phyloP scores from a whole-genome alignment of 2,113 vertebrate species.

The Chroicocephalus ridibundus region DNA sequence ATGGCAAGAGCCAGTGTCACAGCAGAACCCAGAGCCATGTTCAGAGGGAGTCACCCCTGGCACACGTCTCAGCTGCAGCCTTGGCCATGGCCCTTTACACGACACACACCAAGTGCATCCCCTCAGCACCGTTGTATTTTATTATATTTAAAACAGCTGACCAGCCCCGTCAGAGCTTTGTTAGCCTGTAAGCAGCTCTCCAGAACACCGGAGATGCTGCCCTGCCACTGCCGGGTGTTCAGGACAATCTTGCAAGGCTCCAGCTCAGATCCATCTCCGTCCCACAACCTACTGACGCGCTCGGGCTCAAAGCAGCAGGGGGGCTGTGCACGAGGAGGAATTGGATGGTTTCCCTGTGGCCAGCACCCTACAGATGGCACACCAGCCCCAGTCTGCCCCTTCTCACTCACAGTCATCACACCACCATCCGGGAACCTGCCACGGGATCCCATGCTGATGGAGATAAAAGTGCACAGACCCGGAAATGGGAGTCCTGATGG shows the following conservation, averaged over 20 bases:
- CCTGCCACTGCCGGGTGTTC: neutral
- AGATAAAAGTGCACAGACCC: neutral
- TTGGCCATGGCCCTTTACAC: neutral
- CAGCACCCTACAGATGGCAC: neutral
- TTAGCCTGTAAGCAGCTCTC: neutral
- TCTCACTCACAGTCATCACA: neutral
- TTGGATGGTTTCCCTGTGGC: neutral
- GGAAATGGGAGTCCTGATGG: neutral
- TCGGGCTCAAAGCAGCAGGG: neutral
- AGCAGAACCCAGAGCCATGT: neutral
- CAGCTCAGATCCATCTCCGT: neutral
- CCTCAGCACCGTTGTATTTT: neutral
- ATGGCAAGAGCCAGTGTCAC: neutral
- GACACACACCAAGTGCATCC: neutral
- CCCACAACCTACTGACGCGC: neutral
- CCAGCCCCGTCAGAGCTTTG: neutral
- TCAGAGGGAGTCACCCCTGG: neutral
- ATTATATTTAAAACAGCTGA: neutral
- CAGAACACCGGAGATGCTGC: neutral
- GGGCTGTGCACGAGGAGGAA: neutral
- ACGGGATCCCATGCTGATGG: rapidly evolving
- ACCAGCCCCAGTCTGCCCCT: neutral
- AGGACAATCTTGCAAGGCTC: neutral
- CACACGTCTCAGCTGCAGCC: neutral
- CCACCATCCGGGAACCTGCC: neutral